Evolutionary conservation across 2,888 invertebrate species (phyloP).

Genomic region (Galeopsomyia nigrocyanea): DNA sequence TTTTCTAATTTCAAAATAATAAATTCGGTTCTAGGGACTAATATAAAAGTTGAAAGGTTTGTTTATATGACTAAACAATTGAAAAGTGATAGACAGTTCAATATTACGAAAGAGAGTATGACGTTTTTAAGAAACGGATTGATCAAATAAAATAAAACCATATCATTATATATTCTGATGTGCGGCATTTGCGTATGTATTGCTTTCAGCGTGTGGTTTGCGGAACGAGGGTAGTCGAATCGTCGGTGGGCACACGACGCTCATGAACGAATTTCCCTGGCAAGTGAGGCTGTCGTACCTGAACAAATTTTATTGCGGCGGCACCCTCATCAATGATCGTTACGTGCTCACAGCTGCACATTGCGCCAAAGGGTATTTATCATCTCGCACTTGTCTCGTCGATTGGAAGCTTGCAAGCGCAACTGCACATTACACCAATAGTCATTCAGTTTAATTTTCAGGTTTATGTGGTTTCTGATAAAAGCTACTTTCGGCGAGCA

Average conservation of each 20-base stretch:
- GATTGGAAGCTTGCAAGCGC: neutral
- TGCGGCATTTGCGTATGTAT: too few species aligned
- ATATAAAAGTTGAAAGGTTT: too few species aligned
- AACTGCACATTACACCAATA: too few species aligned
- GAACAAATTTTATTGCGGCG: constrained; percentile 91
- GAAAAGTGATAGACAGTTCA: too few species aligned
- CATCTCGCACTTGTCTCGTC: neutral
- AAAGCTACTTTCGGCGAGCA: constrained; percentile 91
- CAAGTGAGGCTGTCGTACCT: constrained; percentile 89
- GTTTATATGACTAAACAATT: too few species aligned
- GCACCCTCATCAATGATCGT: constrained; percentile 88
- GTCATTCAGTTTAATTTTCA: constrained; percentile 68
- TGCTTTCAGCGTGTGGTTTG: constrained; percentile 80
- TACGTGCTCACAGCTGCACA: constrained; percentile 91
- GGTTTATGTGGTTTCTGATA: constrained; percentile 95
- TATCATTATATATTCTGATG: neutral
- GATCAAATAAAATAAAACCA: too few species aligned
- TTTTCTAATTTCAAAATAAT: neutral
- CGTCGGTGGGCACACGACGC: constrained; percentile 84
- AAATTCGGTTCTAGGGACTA: too few species aligned
- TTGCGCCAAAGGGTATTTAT: constrained; percentile 85
- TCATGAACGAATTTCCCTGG: constrained; percentile 89
- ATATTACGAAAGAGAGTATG: too few species aligned
- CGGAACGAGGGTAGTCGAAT: constrained; percentile 86
- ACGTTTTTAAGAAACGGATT: too few species aligned